phyloP scores from a whole-genome alignment of 2,797 vertebrate genomes.

The Phataginus tetradactyla region DNA sequence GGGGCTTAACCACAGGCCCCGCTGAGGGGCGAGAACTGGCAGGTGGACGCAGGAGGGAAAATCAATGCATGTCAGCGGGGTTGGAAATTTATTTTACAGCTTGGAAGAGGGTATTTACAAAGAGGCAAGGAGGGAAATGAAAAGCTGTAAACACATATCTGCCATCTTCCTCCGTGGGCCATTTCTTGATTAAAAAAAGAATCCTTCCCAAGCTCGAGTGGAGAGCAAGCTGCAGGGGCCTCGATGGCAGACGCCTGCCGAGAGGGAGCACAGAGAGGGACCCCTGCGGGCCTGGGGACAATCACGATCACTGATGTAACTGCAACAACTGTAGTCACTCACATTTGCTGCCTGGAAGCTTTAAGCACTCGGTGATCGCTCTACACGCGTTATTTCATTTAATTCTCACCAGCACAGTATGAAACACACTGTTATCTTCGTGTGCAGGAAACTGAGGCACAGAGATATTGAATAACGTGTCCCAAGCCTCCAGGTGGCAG shows the following conservation, averaged over 20 bases:
- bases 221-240: not conserved
- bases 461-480: not conserved
- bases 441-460: slow-evolving; percentile 47
- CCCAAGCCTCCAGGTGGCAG: not conserved
- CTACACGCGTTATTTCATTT: slow-evolving; percentile 56
- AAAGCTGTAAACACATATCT: slow-evolving; percentile 58
- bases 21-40: slow-evolving; percentile 1
- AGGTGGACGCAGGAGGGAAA: slow-evolving; percentile 41
- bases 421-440: not conserved
- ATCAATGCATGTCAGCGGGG: slow-evolving; percentile 74
- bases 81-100: slow-evolving; percentile 75
- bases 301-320: not conserved
- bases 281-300: not conserved
- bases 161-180: not conserved
- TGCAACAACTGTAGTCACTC: slow-evolving; percentile 22
- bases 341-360: slow-evolving; percentile 56
- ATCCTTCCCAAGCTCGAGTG: slow-evolving; percentile 37
- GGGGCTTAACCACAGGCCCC: slow-evolving; percentile 34
- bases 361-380: slow-evolving; percentile 31
- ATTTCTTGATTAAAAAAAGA: slow-evolving; percentile 35
- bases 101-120: slow-evolving; percentile 63
- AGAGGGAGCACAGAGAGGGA: not conserved
- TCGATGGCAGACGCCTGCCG: not conserved
- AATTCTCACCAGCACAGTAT: not conserved
- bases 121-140: slow-evolving; percentile 60